These are phyloP conservation scores for Cynopterus sphinx DNA, from an alignment of 2,797 vertebrate species.

Conservation along the genomic window DNA sequence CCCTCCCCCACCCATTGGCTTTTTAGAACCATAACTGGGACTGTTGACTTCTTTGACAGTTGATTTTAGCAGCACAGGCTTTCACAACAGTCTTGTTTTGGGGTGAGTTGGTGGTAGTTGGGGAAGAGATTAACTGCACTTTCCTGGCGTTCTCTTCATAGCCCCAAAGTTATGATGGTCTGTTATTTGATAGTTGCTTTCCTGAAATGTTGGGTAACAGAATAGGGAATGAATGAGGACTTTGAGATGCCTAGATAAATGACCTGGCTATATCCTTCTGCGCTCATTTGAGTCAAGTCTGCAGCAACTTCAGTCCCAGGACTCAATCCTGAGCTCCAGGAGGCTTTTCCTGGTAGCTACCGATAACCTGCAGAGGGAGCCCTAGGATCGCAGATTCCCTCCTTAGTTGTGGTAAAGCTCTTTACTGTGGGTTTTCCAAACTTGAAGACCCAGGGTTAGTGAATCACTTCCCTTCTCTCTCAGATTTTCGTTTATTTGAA, in stretches of 20 bases:
- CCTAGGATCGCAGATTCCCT: background rate
- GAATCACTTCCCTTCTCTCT: background rate
- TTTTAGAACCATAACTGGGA: background rate
- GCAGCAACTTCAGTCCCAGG: background rate
- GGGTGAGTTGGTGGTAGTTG: background rate
- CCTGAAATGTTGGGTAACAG: background rate
- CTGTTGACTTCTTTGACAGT: background rate
- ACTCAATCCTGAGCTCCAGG: background rate
- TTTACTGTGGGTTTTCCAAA: background rate
- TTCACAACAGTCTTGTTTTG: background rate
- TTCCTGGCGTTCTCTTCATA: background rate
- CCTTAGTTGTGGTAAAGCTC: background rate
- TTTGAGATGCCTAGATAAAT: background rate
- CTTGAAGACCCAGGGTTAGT: background rate
- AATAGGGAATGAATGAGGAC: background rate
- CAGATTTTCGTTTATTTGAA: background rate
- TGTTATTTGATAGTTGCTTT: background rate
- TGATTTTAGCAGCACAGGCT: background rate
- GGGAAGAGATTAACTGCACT: background rate
- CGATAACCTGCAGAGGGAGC: constrained; percentile 38
- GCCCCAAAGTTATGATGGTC: background rate
- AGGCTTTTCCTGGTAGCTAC: background rate
- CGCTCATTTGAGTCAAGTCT: background rate
- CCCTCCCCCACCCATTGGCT: background rate
- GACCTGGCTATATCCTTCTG: background rate